Evolutionary conservation across 2,888 invertebrate genomes (phyloP).

Genomic region (Smittia sp.): DNA sequence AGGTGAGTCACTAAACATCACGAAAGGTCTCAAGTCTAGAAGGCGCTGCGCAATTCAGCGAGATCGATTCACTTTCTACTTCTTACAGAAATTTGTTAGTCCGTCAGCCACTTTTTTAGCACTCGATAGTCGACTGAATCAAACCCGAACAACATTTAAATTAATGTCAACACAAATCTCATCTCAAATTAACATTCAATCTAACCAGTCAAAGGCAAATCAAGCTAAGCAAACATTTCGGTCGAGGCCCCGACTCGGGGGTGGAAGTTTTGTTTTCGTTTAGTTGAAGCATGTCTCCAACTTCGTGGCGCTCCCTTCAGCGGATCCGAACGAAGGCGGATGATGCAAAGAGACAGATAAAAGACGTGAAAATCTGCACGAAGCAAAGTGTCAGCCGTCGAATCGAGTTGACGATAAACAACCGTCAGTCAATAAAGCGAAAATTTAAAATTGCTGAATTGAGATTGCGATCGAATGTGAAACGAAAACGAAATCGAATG

Average conservation of each 20-base stretch:
- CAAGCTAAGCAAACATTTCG: too few relatives aligned
- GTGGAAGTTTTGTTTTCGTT: background rate
- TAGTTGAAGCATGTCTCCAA: background rate
- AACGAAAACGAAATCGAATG: background rate
- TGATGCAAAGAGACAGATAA: constrained; percentile 1
- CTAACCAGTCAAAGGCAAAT: background rate
- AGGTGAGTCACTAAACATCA: too few relatives aligned
- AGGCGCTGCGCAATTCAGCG: too few relatives aligned
- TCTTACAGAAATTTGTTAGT: too few relatives aligned
- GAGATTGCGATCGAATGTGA: background rate
- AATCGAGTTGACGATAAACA: background rate
- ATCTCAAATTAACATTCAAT: background rate
- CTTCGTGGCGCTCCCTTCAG: background rate
- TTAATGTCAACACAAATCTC: constrained; percentile 26
- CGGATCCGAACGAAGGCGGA: background rate
- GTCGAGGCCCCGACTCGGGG: background rate
- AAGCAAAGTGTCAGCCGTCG: background rate
- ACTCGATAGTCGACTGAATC: too few relatives aligned
- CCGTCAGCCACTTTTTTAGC: too few relatives aligned
- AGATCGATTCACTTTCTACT: too few relatives aligned
- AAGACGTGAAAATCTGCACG: background rate
- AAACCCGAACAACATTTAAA: constrained; percentile 18
- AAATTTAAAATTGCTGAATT: background rate
- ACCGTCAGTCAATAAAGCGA: background rate
- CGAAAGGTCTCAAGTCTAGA: too few relatives aligned